A percentile compares a stretch with the other conserved stretches of the same genome.
Evolutionary conservation across 2,888 invertebrate genomes (phyloP).

Genomic region (Cheilosia soror): DNA sequence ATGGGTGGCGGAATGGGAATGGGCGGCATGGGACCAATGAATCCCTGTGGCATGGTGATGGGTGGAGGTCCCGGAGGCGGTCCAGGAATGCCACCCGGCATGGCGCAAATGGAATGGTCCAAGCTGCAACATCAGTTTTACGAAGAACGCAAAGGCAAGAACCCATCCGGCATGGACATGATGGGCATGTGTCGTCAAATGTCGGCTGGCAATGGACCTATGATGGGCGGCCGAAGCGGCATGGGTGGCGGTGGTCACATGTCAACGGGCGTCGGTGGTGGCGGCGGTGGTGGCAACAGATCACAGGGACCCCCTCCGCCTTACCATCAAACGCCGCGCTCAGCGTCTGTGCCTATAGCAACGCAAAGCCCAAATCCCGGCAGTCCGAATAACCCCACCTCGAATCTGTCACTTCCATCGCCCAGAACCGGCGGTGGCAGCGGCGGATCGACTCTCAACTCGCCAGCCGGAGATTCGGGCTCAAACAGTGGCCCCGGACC

Average conservation of each 20-base stretch:
- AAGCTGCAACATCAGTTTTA: conserved; percentile 95
- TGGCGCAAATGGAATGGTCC: conserved; percentile 94
- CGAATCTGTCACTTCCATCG: conserved; percentile 89
- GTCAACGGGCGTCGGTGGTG: conserved; percentile 60
- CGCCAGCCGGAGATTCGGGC: conserved; percentile 87
- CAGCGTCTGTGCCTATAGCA: conserved; percentile 90
- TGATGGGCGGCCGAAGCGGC: conserved; percentile 51
- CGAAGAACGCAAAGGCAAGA: conserved; percentile 85
- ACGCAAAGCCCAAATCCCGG: conserved; percentile 90
- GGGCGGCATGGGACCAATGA: conserved; percentile 76
- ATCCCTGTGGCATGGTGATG: conserved; percentile 79
- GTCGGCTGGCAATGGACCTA: conserved; percentile 60
- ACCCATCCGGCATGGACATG: conserved; percentile 63
- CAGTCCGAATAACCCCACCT: conserved; percentile 89
- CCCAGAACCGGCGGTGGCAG: conserved; percentile 84
- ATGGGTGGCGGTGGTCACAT: conserved; percentile 59
- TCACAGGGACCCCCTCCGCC: conserved; percentile 91
- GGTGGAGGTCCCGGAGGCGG: conserved; percentile 65
- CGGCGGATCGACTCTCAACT: conserved; percentile 87
- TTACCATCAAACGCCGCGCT: conserved; percentile 89
- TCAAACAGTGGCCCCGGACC: conserved; percentile 50
- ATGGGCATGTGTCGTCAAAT: conserved; percentile 67
- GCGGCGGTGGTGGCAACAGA: conserved; percentile 82
- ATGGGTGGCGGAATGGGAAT: conserved; percentile 61
- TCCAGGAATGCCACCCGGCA: conserved; percentile 78